These are phyloP conservation scores for Rhagoletis zephyria DNA, from an alignment of 1,140 invertebrate genomes.

Conservation along the genomic window DNA sequence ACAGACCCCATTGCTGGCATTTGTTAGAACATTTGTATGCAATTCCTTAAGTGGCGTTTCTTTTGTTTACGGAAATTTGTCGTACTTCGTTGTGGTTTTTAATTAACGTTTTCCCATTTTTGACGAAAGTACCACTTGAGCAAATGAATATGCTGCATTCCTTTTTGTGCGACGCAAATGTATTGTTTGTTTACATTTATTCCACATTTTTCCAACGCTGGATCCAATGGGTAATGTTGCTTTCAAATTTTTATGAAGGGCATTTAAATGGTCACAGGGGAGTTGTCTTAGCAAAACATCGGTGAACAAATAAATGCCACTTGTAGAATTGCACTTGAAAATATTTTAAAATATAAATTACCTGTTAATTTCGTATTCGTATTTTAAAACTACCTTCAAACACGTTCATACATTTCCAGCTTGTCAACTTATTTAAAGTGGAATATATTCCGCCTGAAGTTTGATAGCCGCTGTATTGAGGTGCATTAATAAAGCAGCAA, in stretches of 20 bases:
- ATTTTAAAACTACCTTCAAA: too few relatives aligned
- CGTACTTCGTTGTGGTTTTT: conserved; percentile 32
- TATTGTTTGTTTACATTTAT: conserved; percentile 27
- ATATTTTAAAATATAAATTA: too few relatives aligned
- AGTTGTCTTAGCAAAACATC: background rate
- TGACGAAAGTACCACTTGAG: conserved; percentile 30
- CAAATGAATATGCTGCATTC: conserved; percentile 27
- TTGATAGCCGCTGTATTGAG: too few relatives aligned
- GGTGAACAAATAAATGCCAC: too few relatives aligned
- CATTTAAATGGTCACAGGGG: conserved; percentile 11
- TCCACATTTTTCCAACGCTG: background rate
- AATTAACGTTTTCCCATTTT: conserved; percentile 52
- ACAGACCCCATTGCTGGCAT: background rate
- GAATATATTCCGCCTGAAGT: too few relatives aligned
- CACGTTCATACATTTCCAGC: too few relatives aligned
- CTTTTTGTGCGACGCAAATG: background rate
- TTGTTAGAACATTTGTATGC: background rate
- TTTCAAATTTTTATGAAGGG: background rate
- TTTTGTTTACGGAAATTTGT: conserved; percentile 46
- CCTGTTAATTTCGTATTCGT: too few relatives aligned
- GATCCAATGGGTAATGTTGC: background rate
- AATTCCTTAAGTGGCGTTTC: conserved; percentile 32
- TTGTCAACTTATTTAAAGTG: too few relatives aligned
- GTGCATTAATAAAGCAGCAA: too few relatives aligned
- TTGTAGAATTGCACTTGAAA: too few relatives aligned